phyloP scores from a whole-genome alignment of 1,140 invertebrate genomes.

The Himalopsyche phryganea region DNA sequence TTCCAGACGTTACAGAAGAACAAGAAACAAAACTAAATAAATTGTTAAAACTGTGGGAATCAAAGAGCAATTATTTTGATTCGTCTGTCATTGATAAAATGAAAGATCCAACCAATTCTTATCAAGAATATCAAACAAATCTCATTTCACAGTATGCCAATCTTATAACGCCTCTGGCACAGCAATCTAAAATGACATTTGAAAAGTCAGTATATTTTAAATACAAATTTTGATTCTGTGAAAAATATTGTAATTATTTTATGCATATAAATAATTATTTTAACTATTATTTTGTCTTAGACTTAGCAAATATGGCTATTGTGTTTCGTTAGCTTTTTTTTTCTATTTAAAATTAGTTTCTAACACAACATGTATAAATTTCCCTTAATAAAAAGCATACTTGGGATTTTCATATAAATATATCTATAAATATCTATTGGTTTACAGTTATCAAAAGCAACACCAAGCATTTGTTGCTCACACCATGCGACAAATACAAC shows the following conservation, averaged over 20 bases:
- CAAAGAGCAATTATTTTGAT: constrained; percentile 92
- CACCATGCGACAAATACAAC: constrained; percentile 83
- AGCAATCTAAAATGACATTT: constrained; percentile 72
- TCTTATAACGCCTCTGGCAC: constrained; percentile 71
- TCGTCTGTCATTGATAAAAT: constrained; percentile 79
- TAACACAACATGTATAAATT: no score
- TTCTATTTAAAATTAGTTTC: no score
- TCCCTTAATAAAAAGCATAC: no score
- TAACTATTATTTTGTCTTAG: no score
- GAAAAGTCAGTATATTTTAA: constrained; percentile 52
- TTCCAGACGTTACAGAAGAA: constrained; percentile 75
- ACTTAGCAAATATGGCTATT: no score
- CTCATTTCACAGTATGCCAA: constrained; percentile 74
- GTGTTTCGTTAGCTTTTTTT: no score
- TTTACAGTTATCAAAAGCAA: constrained; percentile 83
- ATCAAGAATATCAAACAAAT: constrained; percentile 80
- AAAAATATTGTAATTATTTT: no score
- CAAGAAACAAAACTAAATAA: constrained; percentile 88
- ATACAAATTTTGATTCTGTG: no score
- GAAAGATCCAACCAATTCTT: constrained; percentile 72
- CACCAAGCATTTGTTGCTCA: constrained; percentile 94
- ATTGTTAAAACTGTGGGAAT: constrained; percentile 90
- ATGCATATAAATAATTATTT: no score
- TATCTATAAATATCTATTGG: no score
- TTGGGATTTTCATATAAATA: no score